A percentile compares a stretch with the other conserved stretches of the same genome.
Evolutionary conservation across 2,888 invertebrate species (phyloP).

Genomic region (Atrina japonica): DNA sequence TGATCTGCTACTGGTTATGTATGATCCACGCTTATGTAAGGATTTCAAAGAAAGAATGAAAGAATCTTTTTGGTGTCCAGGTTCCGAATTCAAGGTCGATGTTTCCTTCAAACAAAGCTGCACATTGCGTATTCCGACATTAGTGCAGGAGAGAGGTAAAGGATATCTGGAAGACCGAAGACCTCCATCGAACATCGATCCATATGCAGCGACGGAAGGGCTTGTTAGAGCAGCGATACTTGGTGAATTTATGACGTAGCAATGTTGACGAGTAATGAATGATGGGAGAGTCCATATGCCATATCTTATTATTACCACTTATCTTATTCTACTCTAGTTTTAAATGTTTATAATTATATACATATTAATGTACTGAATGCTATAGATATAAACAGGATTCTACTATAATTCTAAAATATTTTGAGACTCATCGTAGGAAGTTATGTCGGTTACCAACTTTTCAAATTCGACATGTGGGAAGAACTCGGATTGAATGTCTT

Average conservation of each 20-base stretch:
- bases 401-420: no score
- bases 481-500: no score
- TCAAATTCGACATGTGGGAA: no score
- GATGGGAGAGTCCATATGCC: no score
- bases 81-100: background rate
- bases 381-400: no score
- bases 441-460: no score
- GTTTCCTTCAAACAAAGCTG: slow-evolving; percentile 42
- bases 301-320: no score
- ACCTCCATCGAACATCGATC: slow-evolving; percentile 77
- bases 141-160: slow-evolving; percentile 92
- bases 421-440: no score
- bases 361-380: no score
- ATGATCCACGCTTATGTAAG: slow-evolving; percentile 96
- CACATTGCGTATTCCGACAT: slow-evolving; percentile 47
- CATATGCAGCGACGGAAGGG: slow-evolving; percentile 73
- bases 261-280: no score
- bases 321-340: no score
- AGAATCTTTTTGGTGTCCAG: slow-evolving; percentile 83
- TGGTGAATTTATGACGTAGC: slow-evolving; percentile 32
- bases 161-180: slow-evolving; percentile 97
- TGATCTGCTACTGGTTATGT: slow-evolving; percentile 93
- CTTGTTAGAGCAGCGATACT: slow-evolving; percentile 54
- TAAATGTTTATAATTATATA: no score
- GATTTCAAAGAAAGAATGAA: slow-evolving; percentile 96